These are phyloP conservation scores for Herpetotheres cachinnans DNA, from an alignment of 2,113 vertebrate species.

Conservation along the genomic window DNA sequence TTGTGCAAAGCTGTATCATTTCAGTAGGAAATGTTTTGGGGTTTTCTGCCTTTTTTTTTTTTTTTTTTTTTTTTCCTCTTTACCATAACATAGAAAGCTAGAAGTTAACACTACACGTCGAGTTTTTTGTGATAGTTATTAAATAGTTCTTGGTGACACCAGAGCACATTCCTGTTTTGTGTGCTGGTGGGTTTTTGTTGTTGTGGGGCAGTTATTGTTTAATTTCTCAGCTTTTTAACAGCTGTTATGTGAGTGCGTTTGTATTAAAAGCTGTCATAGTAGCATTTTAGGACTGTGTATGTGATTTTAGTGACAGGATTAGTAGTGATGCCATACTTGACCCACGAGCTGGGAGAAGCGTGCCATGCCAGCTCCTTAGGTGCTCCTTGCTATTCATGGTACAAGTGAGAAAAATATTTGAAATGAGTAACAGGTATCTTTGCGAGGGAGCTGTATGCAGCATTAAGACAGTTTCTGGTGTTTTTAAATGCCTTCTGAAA, in stretches of 20 bases:
- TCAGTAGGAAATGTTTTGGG: not conserved
- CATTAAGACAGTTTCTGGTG: not conserved
- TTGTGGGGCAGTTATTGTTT: not conserved
- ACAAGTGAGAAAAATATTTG: not conserved
- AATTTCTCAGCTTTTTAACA: not conserved
- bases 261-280: not conserved
- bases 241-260: not conserved
- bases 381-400: not conserved
- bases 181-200: not conserved
- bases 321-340: accelerated
- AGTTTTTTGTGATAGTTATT: not conserved
- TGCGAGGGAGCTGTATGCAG: not conserved
- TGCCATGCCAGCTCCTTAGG: not conserved
- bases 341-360: not conserved
- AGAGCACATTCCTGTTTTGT: accelerated
- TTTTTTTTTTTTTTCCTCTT: not conserved
- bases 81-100: not conserved
- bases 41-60: not conserved
- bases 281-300: not conserved
- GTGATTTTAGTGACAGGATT: not conserved
- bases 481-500: not conserved
- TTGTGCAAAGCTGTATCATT: not conserved
- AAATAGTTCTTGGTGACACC: not conserved
- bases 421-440: not conserved
- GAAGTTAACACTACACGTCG: not conserved